phyloP scores from a whole-genome alignment of 2,113 vertebrate genomes.

The Pygoscelis adeliae region DNA sequence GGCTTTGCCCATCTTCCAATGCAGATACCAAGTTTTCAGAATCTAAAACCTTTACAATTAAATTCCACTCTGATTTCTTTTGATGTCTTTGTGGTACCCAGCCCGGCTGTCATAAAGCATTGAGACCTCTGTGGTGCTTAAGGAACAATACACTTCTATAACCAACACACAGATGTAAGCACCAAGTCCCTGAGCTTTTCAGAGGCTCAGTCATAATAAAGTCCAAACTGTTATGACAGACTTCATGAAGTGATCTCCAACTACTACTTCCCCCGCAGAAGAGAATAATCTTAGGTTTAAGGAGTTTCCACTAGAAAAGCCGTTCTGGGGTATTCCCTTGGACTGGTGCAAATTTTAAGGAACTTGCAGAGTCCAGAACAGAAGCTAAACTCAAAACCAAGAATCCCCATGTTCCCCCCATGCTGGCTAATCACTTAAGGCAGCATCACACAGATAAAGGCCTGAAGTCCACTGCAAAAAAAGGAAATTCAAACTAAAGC shows the following conservation, averaged over 20 bases:
- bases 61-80: neutral
- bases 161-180: accelerated
- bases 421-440: neutral
- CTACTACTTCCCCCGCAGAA: neutral
- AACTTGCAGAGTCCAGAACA: neutral
- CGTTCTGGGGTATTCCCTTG: neutral
- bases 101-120: neutral
- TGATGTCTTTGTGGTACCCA: neutral
- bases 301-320: neutral
- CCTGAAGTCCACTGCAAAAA: neutral
- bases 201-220: neutral
- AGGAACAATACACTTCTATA: neutral
- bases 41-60: neutral
- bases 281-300: neutral
- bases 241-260: neutral
- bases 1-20: neutral
- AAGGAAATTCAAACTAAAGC: neutral
- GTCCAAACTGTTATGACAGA: neutral
- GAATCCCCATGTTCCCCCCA: neutral
- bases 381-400: neutral
- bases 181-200: neutral
- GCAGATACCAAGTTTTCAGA: neutral
- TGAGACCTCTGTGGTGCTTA: neutral
- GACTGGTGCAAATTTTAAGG: neutral
- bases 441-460: neutral